Percentiles rank a stretch among this genome's conserved stretches.
Evolutionary conservation across 2,888 invertebrate genomes (phyloP).

Genomic region (Podabrus alpinus): DNA sequence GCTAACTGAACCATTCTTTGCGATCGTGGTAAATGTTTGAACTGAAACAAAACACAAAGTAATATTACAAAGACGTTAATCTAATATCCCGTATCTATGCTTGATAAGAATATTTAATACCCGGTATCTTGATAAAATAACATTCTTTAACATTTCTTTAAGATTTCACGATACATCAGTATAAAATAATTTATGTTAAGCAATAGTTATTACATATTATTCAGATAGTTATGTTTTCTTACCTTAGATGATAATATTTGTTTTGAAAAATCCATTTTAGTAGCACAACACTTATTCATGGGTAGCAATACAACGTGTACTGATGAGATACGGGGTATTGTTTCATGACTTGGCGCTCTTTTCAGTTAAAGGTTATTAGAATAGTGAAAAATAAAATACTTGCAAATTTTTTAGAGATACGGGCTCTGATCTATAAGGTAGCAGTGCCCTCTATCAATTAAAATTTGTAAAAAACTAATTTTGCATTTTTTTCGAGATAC

Average conservation of each 20-base stretch:
- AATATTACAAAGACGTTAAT: background rate
- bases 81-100: background rate
- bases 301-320: background rate
- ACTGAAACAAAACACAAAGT: background rate
- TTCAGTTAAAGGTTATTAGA: background rate
- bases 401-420: background rate
- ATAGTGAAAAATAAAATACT: background rate
- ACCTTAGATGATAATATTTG: background rate
- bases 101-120: background rate
- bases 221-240: background rate
- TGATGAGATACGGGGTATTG: background rate
- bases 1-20: background rate
- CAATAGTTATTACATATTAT: background rate
- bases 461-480: background rate
- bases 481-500: background rate
- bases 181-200: background rate
- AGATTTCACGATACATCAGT: background rate
- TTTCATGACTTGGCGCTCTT: background rate
- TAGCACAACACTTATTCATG: background rate
- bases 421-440: background rate
- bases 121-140: background rate
- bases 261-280: background rate
- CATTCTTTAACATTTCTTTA: background rate
- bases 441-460: background rate
- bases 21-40: background rate